phyloP scores from a whole-genome alignment of 2,888 invertebrate species.

The Nasonovia ribisnigri region DNA sequence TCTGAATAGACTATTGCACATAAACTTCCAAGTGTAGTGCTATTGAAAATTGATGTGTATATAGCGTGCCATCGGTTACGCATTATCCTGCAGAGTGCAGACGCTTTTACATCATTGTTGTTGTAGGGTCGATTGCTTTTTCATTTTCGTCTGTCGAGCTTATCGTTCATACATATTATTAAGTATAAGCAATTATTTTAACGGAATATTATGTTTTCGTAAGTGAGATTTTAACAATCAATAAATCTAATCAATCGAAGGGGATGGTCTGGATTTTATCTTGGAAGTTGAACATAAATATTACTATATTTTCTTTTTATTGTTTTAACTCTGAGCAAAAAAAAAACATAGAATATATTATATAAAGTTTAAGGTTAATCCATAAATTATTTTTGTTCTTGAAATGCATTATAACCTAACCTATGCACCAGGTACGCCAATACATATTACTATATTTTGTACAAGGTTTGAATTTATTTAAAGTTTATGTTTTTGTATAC shows the following conservation, averaged over 20 bases:
- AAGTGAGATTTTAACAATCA: background rate
- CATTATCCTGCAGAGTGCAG: background rate
- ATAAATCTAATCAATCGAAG: background rate
- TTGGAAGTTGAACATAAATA: background rate
- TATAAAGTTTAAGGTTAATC: background rate
- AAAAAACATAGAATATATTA: background rate
- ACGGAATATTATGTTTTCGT: background rate
- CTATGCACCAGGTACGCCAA: no score
- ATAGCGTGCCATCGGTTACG: background rate
- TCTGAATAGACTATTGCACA: background rate
- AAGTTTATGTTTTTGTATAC: background rate
- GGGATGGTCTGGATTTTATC: background rate
- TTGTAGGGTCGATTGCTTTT: background rate
- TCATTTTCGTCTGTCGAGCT: background rate
- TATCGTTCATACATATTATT: background rate
- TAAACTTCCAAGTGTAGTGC: background rate
- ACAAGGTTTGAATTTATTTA: background rate
- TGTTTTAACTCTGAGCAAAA: background rate
- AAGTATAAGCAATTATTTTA: background rate
- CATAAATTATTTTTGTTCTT: background rate
- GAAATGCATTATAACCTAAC: background rate
- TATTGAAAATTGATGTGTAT: conserved; percentile 3
- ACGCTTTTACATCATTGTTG: background rate
- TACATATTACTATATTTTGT: background rate
- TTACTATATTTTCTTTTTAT: background rate